Base-by-base conservation (phyloP, 2,888 invertebrate genomes). In the Polylopha cassiicola region DNA sequence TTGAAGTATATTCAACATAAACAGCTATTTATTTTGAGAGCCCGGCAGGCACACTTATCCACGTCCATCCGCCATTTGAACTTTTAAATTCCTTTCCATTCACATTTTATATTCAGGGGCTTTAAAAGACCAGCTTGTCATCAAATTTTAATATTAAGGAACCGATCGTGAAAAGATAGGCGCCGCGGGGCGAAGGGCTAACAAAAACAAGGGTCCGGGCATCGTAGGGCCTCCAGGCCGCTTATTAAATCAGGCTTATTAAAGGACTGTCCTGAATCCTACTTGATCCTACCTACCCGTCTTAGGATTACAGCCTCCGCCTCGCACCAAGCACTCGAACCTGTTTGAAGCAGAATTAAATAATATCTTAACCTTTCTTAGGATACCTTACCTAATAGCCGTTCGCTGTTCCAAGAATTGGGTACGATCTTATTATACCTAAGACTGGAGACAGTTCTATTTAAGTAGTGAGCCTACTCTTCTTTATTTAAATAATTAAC, bases 201-300 rank as follows among this genome's bases (percentile, higher is more conserved):
- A 37, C 30, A 24, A 36, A 41, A 41, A 44, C 37, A 44, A 34
- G 39, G 26, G 21, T 33, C 22, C 10, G 15, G 31, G 20, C 39
- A 11, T 20, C 32, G 37, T 37, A 26, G 10, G 15, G 31, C 31
- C 43, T 37, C 23, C 13, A 20, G 30, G 14, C 22, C 15, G 33
- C 41, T 41, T 41, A 41, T 41, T 41, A 41, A 41, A 61, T 62
- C 62, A 51, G 53, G 55, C 58, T 65, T 65, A 65, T 66, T 65
- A 63, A 57, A 61, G 58, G 50, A 37, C 53, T 58, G 56, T 46
- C 47, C 38, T 55, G 32, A 32, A 28, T 28, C 44, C 39, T 23
- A 23, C 22, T 22, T 48, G 39, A 48, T 48, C 45, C 45, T 22
- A 48, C 38, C 45, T 38, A 23, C 44, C 37, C 38, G 33, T 32